Evolutionary conservation across 1,140 invertebrate genomes (phyloP), one percentile per base, ranked within the genome.

Genomic region (Chironomus tepperi): DNA sequence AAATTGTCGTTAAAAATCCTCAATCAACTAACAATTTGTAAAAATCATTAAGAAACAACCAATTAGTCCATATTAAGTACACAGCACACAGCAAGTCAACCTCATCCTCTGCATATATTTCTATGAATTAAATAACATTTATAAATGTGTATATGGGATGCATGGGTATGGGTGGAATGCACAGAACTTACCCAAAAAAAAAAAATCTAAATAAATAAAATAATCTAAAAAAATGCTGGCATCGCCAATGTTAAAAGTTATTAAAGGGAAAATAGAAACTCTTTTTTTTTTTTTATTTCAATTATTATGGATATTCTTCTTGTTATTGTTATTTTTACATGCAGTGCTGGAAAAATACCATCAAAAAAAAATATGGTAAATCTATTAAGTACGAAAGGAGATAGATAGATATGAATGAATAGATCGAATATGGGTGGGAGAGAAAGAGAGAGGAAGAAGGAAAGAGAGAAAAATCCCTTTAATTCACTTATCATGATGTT

Each of bases 281-380:
- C n/a, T 57, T 57, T 70, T 70, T 70, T 70, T 70, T 70, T 70
- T 70, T 70, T 21, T 10, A 70, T 18, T 70, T 70, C 65, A 10
- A 57, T 57, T n/a, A 57, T 57, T n/a, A n/a, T n/a, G 47, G 47
- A 57, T 12, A 34, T 34, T 34, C 24, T 34, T 34, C 24, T 34
- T 34, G 24, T 34, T 34, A 34, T 34, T 34, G 24, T 34, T 34
- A 34, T 34, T 34, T 2, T 34, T 34, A 34, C 24, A n/a, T 34
- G 24, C 24, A 34, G 5, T 5, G 24, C 24, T 34, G 24, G 24
- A 47, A 47, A 47, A 47, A 47, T 10, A 47, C 15, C 15, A 15
- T 57, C 18, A 18, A 19, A 19, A 70, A 34, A 21, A 21, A 70
- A 70, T 70, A 70, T 70, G 65, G 65, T 70, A 70, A 70, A 70